phyloP scores from a whole-genome alignment of 2,113 vertebrate species.

The Polypterus senegalus region DNA sequence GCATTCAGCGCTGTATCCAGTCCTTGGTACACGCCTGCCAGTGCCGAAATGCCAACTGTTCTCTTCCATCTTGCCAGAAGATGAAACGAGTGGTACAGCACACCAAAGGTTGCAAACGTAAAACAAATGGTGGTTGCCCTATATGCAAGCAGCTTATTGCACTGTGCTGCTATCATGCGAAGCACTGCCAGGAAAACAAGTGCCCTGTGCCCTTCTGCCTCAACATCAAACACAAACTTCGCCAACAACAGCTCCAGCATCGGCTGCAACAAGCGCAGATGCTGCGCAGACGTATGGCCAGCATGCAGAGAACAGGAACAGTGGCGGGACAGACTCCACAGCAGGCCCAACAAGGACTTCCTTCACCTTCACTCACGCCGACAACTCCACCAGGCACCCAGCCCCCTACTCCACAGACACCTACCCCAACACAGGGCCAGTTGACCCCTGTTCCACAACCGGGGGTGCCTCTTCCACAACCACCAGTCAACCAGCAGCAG shows the following conservation, averaged over 20 bases:
- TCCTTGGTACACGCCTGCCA: constrained; percentile 93
- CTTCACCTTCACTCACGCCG: constrained; percentile 78
- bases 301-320: constrained; percentile 73
- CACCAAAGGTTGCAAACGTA: constrained; percentile 92
- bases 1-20: constrained; percentile 96
- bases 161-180: constrained; percentile 94
- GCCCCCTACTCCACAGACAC: constrained; percentile 76
- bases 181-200: constrained; percentile 98
- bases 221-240: constrained; percentile 94
- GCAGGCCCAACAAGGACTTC: constrained; percentile 61
- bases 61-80: constrained; percentile 90
- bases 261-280: constrained; percentile 92
- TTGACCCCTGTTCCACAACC: constrained; percentile 28
- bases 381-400: constrained; percentile 76
- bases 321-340: constrained; percentile 18
- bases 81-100: constrained; percentile 97
- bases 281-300: constrained; percentile 87
- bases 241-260: constrained; percentile 92
- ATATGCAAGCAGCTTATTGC: constrained; percentile 98
- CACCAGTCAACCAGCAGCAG: constrained; percentile 21
- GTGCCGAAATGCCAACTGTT: constrained; percentile 96
- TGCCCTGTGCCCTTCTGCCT: constrained; percentile 95
- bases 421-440: constrained; percentile 36
- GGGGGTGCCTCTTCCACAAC: constrained; percentile 12
- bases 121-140: constrained; percentile 91